phyloP scores from a whole-genome alignment of 2,113 vertebrate genomes.

The Cyprinodon brontotheroides region DNA sequence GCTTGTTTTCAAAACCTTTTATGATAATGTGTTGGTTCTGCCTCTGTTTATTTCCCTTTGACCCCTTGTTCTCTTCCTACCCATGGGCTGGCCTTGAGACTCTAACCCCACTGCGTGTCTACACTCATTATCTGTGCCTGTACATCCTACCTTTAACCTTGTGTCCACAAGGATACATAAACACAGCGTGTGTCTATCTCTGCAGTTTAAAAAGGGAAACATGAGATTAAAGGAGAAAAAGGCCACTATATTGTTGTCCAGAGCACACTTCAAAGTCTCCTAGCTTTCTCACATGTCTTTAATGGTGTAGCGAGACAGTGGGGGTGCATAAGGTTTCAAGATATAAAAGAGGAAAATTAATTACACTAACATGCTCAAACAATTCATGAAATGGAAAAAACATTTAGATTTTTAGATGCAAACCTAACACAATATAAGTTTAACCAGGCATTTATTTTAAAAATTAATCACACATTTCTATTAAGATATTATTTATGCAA shows the following conservation, averaged over 20 bases:
- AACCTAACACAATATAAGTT: background rate
- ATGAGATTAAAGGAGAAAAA: conserved; percentile 56
- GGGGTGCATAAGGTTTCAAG: conserved; percentile 63
- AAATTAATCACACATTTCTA: background rate
- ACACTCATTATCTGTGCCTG: conserved; percentile 27
- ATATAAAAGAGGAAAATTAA: conserved; percentile 69
- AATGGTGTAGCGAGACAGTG: conserved; percentile 70
- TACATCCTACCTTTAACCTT: conserved; percentile 36
- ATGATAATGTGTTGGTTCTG: conserved; percentile 71
- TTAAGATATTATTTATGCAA: background rate
- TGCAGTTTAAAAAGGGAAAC: conserved; percentile 34
- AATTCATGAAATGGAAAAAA: conserved; percentile 12
- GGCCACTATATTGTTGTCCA: conserved; percentile 54
- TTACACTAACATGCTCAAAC: conserved; percentile 40
- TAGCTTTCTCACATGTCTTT: conserved; percentile 73
- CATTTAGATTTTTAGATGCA: background rate
- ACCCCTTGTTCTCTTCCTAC: conserved; percentile 71
- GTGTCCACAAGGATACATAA: conserved; percentile 28
- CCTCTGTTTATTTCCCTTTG: conserved; percentile 82
- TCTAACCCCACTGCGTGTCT: conserved; percentile 16
- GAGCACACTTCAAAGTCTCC: conserved; percentile 69
- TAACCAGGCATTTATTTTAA: background rate
- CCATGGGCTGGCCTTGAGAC: conserved; percentile 60
- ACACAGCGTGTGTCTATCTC: conserved; percentile 13
- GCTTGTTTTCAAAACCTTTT: conserved; percentile 74